Base-by-base conservation (phyloP, 2,888 invertebrate species). In the Hipparchia sbordonii region DNA sequence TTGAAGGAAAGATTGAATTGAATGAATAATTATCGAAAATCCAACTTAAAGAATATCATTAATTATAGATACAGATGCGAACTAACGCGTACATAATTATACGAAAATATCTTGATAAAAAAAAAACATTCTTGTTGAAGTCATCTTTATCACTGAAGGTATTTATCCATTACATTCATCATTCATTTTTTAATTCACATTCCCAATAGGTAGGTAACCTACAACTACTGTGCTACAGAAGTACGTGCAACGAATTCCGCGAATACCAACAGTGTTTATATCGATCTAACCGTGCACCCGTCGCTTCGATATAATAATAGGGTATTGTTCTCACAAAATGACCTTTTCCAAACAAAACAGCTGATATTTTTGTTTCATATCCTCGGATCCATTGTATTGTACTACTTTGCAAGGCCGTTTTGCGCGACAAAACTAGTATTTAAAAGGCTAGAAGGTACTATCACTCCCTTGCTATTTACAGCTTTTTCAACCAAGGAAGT, bases 331-430 rank as follows among this genome's bases (percentile, higher is more conserved):
- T 71, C 74, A 67, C 74, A 72, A 75, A 77, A 77, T 77, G 80
- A 79, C 79, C 79, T 81, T 79, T 79, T 76, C 65, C 74, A 77
- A 74, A 76, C 74, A 77, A 78, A 81, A 80, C 79, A 81, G 75
- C 74, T 76, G 79, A 75, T 79, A 79, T 77, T 80, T 79, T 77
- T 75, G 77, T 77, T 74, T 75, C 74, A 75, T 71, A 71, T 73
- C 70, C 67, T 67, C 72, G 39, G 39, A 2, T 39, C 39, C n/a
- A 63, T 48, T 70, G 70, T 39, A 48, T 48, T 48, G 8, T 71
- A 70, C 56, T 52, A 67, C 9, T 71, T 63, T 63, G 59, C 76
- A 74, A 74, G 74, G 76, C 59, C 72, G 65, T 69, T 59, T 56
- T 48, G 65, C 70, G 68, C 56, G 60, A 72, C 68, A 61, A 63